phyloP scores from a whole-genome alignment of 2,113 vertebrate species.

The Cebus imitator region DNA sequence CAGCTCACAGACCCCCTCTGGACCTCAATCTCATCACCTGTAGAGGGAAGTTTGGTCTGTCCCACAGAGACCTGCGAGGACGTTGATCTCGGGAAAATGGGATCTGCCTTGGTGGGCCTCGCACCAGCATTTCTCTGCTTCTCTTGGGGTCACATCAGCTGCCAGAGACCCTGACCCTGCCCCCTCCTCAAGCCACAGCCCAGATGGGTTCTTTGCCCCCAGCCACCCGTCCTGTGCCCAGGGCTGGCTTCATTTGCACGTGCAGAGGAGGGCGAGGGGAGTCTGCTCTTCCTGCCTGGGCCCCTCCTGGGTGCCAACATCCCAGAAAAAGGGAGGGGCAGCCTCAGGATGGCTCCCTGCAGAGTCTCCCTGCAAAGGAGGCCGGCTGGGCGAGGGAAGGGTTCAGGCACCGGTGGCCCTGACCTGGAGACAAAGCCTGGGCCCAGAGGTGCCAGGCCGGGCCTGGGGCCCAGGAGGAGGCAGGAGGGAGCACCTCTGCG shows the following conservation, averaged over 20 bases:
- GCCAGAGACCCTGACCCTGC: neutral
- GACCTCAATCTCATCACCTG: neutral
- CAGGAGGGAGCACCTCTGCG: neutral
- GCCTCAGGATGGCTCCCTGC: neutral
- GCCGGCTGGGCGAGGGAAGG: neutral
- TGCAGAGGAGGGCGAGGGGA: too few relatives aligned
- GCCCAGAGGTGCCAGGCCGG: neutral
- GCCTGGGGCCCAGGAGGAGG: neutral
- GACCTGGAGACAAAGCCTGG: neutral
- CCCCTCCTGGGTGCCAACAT: neutral
- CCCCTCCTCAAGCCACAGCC: neutral
- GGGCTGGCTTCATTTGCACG: neutral
- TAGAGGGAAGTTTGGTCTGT: neutral
- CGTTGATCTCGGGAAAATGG: neutral
- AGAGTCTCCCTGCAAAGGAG: neutral
- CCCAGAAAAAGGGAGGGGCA: neutral
- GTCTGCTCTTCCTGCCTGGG: neutral
- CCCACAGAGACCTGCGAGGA: neutral
- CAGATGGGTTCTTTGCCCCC: neutral
- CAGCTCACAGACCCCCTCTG: neutral
- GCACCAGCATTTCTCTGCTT: neutral
- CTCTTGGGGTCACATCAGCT: neutral
- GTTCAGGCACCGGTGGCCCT: too few relatives aligned
- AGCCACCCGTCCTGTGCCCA: neutral
- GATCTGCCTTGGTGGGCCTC: neutral